Evolutionary conservation across 2,888 invertebrate genomes (phyloP), one percentile per base, ranked within the genome.

Genomic region (Perizoma flavofasciatum): DNA sequence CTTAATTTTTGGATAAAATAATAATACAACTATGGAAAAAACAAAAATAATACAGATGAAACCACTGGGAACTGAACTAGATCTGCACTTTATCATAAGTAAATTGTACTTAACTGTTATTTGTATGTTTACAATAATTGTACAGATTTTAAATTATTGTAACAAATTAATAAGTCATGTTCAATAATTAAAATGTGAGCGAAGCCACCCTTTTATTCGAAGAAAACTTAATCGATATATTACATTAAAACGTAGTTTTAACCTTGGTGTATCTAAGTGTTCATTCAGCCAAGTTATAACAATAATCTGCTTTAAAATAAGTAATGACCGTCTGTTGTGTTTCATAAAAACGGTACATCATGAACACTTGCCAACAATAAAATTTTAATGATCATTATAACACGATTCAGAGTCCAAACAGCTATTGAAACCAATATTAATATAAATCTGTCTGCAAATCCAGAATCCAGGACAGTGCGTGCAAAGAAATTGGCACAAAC

Each of bases 401-500:
- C 56, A 59, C 59, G 44, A 63, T 66, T 68, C 54, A 65, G 59
- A 55, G 70, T 73, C 63, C 51, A 55, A 52, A 72, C 65, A 63
- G 54, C 61, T 32, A 71, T 70, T 35, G 60, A 66, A 64, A 66
- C 67, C 68, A 66, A 68, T 69, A n/a, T n/a, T n/a, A 73, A 69
- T 73, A 74, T 67, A 62, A 39, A 65, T 73, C 68, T 71, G 67
- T 68, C 63, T 63, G 57, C 59, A 64, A 65, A 65, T 66, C 55
- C 10, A 33, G 59, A 74, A 71, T 77, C 74, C 76, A 71, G 73
- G 75, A 76, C 77, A 68, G 65, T 45, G 61, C 61, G 68, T 45
- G 51, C 49, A 45, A 49, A 55, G 49, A 69, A 79, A 72, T 72
- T 71, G 70, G 78, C 70, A 64, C 75, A 53, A 48, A 58, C 67